Evolutionary conservation across 2,113 vertebrate genomes (phyloP).

Genomic region (Oreochromis spilurus): DNA sequence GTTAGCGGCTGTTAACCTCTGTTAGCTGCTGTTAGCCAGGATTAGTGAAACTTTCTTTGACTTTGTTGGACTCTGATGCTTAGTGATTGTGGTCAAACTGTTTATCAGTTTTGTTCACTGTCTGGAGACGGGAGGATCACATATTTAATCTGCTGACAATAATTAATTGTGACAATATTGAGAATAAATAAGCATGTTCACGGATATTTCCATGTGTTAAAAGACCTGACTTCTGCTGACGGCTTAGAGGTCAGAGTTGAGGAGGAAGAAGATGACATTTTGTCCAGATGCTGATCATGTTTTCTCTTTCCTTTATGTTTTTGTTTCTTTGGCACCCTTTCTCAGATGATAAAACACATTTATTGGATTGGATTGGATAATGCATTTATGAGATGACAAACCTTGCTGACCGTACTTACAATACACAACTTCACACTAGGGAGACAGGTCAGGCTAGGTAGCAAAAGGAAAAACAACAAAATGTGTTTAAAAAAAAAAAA

Average conservation of each 20-base stretch:
- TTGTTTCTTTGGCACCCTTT: not conserved
- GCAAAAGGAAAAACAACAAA: not conserved
- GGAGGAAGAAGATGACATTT: not conserved
- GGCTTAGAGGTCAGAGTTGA: not conserved
- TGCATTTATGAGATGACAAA: not conserved
- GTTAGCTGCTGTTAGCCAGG: not conserved
- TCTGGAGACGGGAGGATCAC: not conserved
- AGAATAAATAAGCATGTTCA: not conserved
- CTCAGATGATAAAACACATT: not conserved
- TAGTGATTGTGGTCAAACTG: not conserved
- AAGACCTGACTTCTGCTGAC: not conserved
- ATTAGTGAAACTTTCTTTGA: not conserved
- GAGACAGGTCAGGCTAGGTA: not conserved
- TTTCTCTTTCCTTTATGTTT: not conserved
- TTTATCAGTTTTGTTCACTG: not conserved
- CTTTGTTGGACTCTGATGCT: not conserved
- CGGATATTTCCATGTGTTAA: not conserved
- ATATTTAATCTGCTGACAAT: not conserved
- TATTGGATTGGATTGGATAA: not conserved
- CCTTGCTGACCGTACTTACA: not conserved
- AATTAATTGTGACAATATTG: not conserved
- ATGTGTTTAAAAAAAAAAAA: not conserved
- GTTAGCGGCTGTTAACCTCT: not conserved
- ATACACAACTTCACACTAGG: not conserved
- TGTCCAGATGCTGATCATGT: not conserved